These are phyloP conservation scores for Vulpes lagopus DNA, from an alignment of 2,113 vertebrate genomes.

Conservation along the genomic window DNA sequence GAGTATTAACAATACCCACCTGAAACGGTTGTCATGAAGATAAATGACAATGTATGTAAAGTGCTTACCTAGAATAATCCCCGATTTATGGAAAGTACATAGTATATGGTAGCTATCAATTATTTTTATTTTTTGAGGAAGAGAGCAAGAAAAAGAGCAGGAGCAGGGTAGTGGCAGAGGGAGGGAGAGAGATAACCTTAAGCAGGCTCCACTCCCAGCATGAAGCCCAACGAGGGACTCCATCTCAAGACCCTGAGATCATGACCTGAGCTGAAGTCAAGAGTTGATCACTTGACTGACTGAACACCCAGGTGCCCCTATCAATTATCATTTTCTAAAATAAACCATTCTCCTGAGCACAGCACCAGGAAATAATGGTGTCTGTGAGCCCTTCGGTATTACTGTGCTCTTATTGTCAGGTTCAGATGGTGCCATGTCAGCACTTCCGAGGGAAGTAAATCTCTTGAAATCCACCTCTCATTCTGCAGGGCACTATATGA, in stretches of 20 bases:
- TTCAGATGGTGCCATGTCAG: background rate
- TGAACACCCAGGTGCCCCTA: background rate
- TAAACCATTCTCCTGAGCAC: background rate
- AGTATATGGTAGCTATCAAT: background rate
- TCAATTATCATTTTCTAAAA: slow-evolving; percentile 25
- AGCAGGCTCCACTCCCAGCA: background rate
- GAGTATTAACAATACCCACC: background rate
- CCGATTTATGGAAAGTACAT: background rate
- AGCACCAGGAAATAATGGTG: background rate
- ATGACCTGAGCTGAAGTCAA: background rate
- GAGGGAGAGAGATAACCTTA: background rate
- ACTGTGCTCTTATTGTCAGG: background rate
- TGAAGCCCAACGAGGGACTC: background rate
- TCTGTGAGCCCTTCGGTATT: background rate
- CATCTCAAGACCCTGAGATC: background rate
- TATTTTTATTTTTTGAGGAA: background rate
- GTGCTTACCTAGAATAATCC: slow-evolving; percentile 37
- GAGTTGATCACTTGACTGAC: background rate
- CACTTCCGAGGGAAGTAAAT: slow-evolving; percentile 10
- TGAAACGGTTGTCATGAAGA: background rate
- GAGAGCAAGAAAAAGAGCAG: fast-evolving
- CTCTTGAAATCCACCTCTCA: slow-evolving; percentile 18
- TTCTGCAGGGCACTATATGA: background rate
- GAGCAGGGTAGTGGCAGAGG: background rate
- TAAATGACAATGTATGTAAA: background rate